Percentiles rank a stretch among this genome's conserved stretches.
phyloP scores from a whole-genome alignment of 1,140 invertebrate genomes.

The Plectus sambesii region DNA sequence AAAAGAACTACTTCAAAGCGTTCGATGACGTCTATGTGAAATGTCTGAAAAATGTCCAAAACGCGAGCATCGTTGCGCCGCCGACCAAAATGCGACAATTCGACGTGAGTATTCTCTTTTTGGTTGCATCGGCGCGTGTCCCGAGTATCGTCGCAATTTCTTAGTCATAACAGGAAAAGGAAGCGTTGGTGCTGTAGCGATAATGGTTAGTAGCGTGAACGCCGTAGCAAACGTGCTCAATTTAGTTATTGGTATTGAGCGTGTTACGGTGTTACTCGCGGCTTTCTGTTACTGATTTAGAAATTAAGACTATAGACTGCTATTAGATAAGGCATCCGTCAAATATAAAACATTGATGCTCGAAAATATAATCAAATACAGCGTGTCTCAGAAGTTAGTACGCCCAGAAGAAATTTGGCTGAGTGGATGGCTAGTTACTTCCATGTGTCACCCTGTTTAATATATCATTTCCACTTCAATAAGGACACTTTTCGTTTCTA shows the following conservation, averaged over 20 bases:
- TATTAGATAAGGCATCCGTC: not conserved
- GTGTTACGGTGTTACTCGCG: too few relatives aligned
- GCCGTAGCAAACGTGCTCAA: too few relatives aligned
- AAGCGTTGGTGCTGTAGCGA: too few relatives aligned
- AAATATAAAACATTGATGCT: not conserved
- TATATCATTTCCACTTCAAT: too few relatives aligned
- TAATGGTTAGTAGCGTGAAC: too few relatives aligned
- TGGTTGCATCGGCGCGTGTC: not conserved
- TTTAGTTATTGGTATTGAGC: not conserved
- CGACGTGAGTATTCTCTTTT: not conserved
- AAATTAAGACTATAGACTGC: too few relatives aligned
- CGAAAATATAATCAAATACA: not conserved
- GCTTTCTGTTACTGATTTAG: too few relatives aligned
- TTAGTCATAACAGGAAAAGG: too few relatives aligned
- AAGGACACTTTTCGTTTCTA: too few relatives aligned
- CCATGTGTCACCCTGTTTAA: too few relatives aligned
- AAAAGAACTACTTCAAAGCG: conserved; percentile 56
- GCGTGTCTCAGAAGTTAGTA: not conserved
- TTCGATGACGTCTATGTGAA: conserved; percentile 57
- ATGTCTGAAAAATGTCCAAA: conserved; percentile 51
- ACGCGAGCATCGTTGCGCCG: conserved; percentile 55
- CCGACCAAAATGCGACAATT: conserved; percentile 46
- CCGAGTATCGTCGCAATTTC: not conserved
- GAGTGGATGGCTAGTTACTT: not conserved
- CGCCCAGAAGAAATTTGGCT: not conserved